phyloP scores from a whole-genome alignment of 2,888 invertebrate genomes.

The Congeria kusceri region DNA sequence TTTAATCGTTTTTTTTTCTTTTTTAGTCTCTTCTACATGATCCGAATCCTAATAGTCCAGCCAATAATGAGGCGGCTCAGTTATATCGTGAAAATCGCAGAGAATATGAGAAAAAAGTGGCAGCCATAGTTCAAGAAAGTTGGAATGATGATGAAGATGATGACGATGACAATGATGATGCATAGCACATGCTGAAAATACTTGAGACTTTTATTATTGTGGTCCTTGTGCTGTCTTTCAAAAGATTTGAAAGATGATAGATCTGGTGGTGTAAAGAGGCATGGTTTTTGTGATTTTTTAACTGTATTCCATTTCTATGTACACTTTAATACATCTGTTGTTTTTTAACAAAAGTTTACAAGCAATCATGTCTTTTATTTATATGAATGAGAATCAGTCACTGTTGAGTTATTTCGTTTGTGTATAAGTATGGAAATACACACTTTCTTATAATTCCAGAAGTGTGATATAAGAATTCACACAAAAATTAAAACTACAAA shows the following conservation, averaged over 20 bases:
- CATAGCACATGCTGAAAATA: constrained; percentile 57
- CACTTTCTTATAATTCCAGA: too few species aligned
- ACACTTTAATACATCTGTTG: too few species aligned
- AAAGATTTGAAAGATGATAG: constrained; percentile 29
- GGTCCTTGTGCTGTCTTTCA: constrained; percentile 32
- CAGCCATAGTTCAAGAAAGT: constrained; percentile 99
- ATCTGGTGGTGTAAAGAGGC: constrained; percentile 21
- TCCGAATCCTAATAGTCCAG: constrained; percentile 99
- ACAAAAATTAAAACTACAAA: too few species aligned
- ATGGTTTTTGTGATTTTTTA: neutral
- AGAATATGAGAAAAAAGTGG: constrained; percentile 99
- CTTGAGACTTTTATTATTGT: constrained; percentile 10
- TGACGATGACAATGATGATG: constrained; percentile 56
- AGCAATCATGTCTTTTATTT: too few species aligned
- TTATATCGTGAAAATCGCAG: constrained; percentile 99
- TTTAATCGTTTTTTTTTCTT: constrained; percentile 37
- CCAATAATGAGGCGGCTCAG: constrained; percentile 99
- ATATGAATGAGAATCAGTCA: too few species aligned
- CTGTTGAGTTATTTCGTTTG: too few species aligned
- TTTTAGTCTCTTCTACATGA: constrained; percentile 98
- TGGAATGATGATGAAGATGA: constrained; percentile 88
- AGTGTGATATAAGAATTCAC: too few species aligned
- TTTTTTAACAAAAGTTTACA: too few species aligned
- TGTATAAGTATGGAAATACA: too few species aligned
- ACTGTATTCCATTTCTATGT: constrained; percentile 7